Evolutionary conservation across 2,888 invertebrate species (phyloP), one percentile per base, ranked within the genome.

Genomic region (Smittia aterrima): DNA sequence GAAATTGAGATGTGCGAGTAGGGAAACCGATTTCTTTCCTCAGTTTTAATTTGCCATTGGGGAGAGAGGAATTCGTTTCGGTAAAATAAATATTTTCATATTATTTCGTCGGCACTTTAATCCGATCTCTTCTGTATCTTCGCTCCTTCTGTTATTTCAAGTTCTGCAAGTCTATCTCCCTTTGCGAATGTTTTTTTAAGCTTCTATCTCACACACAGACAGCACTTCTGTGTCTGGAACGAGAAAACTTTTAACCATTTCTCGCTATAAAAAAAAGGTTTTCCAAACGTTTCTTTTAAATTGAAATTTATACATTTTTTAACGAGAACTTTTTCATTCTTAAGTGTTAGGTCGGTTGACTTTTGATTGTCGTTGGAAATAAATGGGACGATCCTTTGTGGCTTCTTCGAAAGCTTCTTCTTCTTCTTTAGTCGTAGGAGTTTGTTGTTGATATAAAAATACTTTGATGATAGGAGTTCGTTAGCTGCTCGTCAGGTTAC

Each of bases 1-100:
- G 13, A 58, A 58, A 58, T 16, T 16, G 58, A 64, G 64, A 64
- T 16, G 16, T 58, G 20, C 58, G 58, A n/a, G n/a, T n/a, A n/a
- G 16, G n/a, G n/a, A 64, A 24, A 47, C 3, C 13, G 13, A 22
- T 58, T 64, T 64, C 22, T 64, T 16, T 64, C 24, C 27, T 58
- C 58, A 58, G 9, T 22, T 58, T 11, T 58, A 58, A 58, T 58
- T 58, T 58, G 58, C 58, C 64, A 20, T 27, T 64, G 16, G 25
- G 58, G 25, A 27, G 64, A 64, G 4, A 3, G 27, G 6, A 27
- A 4, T 64, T 64, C 27, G n/a, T 11, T 64, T n/a, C 16, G n/a
- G 16, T 27, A 72, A 72, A 72, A 72, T 72, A 72, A 72, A 72
- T 72, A 72, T 72, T 72, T 72, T 72, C 58, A 72, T 72, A 58